A percentile compares a stretch with the other conserved stretches of the same genome.
Evolutionary conservation across 2,113 vertebrate species (phyloP).

Genomic region (Neogobius melanostomus): DNA sequence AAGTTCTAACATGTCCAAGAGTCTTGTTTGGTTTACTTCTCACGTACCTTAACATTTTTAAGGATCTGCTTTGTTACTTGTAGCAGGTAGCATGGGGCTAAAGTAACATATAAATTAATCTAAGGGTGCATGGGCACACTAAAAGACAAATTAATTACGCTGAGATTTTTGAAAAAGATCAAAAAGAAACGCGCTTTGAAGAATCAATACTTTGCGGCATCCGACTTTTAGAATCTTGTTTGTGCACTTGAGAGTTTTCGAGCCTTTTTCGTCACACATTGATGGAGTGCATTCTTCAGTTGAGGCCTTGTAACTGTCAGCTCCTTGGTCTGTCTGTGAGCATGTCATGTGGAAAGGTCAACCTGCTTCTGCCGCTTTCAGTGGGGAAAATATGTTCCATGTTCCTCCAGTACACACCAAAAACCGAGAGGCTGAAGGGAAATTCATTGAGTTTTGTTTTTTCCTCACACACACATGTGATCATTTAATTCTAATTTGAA

Average conservation of each 20-base stretch:
- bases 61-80: too few relatives aligned
- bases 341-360: constrained; percentile 74
- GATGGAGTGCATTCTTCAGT: constrained; percentile 36
- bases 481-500: too few relatives aligned
- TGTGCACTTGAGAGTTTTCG: constrained; percentile 17
- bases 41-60: too few relatives aligned
- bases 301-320: constrained; percentile 54
- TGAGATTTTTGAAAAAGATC: not conserved
- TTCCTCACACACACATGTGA: too few relatives aligned
- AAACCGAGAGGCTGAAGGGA: constrained; percentile 24
- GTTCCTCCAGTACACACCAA: constrained; percentile 48
- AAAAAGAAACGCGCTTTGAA: not conserved
- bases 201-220: not conserved
- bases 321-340: constrained; percentile 50
- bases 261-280: constrained; percentile 29
- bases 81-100: too few relatives aligned
- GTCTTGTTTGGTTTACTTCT: too few relatives aligned
- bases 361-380: constrained; percentile 49
- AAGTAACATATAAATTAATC: too few relatives aligned
- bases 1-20: too few relatives aligned
- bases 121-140: not conserved
- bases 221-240: constrained; percentile 54
- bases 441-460: not conserved
- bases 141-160: not conserved
- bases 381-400: constrained; percentile 31